Base-by-base conservation (phyloP, 1,140 invertebrate species). In the Streblospio benedicti region DNA sequence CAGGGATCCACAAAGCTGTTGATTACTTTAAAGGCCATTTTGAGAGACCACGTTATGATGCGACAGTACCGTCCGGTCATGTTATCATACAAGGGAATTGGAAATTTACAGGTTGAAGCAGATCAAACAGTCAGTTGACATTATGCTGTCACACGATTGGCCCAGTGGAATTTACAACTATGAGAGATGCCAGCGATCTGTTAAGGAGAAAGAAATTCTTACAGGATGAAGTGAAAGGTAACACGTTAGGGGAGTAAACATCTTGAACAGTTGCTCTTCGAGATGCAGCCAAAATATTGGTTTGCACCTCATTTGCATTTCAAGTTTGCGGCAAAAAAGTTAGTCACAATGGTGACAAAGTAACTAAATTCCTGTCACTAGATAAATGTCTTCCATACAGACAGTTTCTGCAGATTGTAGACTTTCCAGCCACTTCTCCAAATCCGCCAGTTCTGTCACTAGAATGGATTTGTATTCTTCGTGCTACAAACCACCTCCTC, bases 131-230 rank as follows among this genome's bases (percentile, higher is more conserved):
- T 83, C 84, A 41, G 75, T 97, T 31, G 88, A 98, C 79, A 87
- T 98, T 41, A 88, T 94, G 74, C 70, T 99, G 57, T 93, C 92
- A 16, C 96, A 99, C 78, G 96, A 99, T 74, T 99, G 96, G 96
- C 96, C 96, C 4, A 78, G 82, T 58, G 89, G 89, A 1, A 85
- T 98, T 61, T 88, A 89, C 60, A 81, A 92, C 60, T 87, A 87
- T 81, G 96, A 95, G 12, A n/a, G 83, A 97, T 80, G 80, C 83
- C 51, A 56, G 68, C 5, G 71, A 82, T 60, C 80, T 99, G 9
- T 73, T 97, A 2, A 84, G 81, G 64, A 80, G 77, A n/a, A 99
- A 99, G 80, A 85, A 87, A 58, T 90, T 85, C 78, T 90, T 93
- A 70, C 86, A 85, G 64, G 81, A 86, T 41, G 94, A 99, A 67